Percentiles rank a stretch among this genome's conserved stretches.
These are phyloP conservation scores for Tetragonula carbonaria DNA, from an alignment of 2,888 invertebrate species.

Conservation along the genomic window DNA sequence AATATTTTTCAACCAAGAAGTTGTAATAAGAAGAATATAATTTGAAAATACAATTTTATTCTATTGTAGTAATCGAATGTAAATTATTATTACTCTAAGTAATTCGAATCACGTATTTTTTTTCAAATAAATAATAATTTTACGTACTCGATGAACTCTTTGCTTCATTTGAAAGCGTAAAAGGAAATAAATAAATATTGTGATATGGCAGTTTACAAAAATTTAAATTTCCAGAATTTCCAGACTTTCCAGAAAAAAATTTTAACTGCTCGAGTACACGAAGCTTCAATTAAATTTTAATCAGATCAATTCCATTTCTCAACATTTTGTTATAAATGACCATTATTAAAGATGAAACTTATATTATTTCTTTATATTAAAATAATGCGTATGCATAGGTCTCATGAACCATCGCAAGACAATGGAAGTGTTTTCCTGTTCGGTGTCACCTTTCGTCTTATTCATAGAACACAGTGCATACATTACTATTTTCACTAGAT, in stretches of 20 bases:
- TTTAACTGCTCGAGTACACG: slow-evolving; percentile 17
- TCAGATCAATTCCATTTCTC: slow-evolving; percentile 55
- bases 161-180: not conserved
- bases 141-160: slow-evolving; percentile 9
- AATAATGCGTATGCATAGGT: slow-evolving; percentile 59
- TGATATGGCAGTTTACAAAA: slow-evolving; percentile 42
- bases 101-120: slow-evolving; percentile 20
- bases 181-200: slow-evolving; percentile 31
- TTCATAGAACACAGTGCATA: slow-evolving; percentile 45
- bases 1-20: slow-evolving; percentile 12
- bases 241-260: not conserved
- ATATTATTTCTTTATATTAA: slow-evolving; percentile 58
- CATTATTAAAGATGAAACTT: slow-evolving; percentile 64
- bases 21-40: slow-evolving; percentile 34
- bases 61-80: slow-evolving; percentile 13
- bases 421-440: slow-evolving; percentile 56
- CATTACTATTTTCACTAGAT: slow-evolving; percentile 66
- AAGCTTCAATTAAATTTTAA: slow-evolving; percentile 19
- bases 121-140: slow-evolving; percentile 2
- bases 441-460: slow-evolving; percentile 18
- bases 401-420: slow-evolving; percentile 32
- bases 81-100: slow-evolving; percentile 36
- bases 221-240: slow-evolving; percentile 8
- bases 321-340: slow-evolving; percentile 29
- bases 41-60: slow-evolving; percentile 26